Evolutionary conservation across 2,113 vertebrate species (phyloP).

Genomic region (Antechinus stuartii): DNA sequence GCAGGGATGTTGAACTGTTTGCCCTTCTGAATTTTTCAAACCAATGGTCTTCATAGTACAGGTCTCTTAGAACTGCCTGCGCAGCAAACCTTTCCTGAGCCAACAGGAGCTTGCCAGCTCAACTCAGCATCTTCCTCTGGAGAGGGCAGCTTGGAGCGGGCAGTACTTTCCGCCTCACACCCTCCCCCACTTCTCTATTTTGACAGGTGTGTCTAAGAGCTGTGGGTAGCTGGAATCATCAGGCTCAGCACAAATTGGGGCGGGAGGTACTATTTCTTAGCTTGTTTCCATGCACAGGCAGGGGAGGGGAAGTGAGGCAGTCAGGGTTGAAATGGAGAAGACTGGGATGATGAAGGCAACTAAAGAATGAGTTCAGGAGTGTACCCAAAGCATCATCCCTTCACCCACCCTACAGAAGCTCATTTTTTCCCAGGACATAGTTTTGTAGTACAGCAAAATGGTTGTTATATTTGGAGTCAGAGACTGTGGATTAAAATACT

Average conservation of each 20-base stretch:
- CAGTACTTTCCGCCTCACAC: background rate
- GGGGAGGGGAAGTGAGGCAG: background rate
- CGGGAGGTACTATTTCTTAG: background rate
- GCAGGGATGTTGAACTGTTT: background rate
- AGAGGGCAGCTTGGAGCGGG: background rate
- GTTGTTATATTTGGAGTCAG: background rate
- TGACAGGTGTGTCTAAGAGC: background rate
- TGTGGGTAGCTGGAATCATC: background rate
- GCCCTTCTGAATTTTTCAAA: background rate
- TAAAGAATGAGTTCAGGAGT: background rate
- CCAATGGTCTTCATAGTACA: background rate
- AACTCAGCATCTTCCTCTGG: background rate
- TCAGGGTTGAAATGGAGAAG: background rate
- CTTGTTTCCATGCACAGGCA: background rate
- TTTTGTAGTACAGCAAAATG: background rate
- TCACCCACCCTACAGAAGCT: background rate
- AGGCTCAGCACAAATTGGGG: background rate
- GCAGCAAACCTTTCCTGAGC: background rate
- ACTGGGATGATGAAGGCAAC: background rate
- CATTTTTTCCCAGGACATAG: background rate
- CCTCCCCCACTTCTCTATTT: background rate
- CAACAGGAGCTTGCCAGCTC: background rate
- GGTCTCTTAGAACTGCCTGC: background rate
- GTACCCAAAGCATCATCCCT: background rate
- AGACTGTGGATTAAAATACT: background rate